Evolutionary conservation across 2,113 vertebrate species (phyloP).

Genomic region (Proterorhinus semilunaris): DNA sequence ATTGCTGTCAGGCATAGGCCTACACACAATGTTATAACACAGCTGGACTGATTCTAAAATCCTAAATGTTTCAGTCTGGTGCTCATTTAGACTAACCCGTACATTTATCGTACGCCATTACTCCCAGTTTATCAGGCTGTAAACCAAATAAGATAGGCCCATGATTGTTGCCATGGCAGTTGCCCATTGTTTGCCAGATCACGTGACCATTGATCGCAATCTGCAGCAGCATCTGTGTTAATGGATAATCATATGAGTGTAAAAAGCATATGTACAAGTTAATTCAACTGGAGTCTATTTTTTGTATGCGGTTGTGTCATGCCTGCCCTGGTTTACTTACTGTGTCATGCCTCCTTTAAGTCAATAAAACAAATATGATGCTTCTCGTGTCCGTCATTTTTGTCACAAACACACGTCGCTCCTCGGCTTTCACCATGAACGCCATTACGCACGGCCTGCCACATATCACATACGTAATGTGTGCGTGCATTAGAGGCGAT

Average conservation of each 20-base stretch:
- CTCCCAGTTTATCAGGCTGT: conserved; percentile 1
- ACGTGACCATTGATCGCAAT: background rate
- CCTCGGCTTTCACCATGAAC: background rate
- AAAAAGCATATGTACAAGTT: no score
- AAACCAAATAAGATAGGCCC: conserved; percentile 7
- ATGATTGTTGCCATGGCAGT: background rate
- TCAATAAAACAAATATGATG: no score
- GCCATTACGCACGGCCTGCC: background rate
- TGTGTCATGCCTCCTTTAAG: no score
- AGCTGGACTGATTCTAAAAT: background rate
- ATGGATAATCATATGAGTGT: background rate
- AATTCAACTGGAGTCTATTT: no score
- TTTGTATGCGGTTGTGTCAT: no score
- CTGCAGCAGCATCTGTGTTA: conserved; percentile 1
- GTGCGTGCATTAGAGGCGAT: conserved; percentile 27
- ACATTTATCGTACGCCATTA: background rate
- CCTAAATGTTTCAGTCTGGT: no score
- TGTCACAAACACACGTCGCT: background rate
- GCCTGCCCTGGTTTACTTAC: no score
- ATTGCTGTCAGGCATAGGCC: no score
- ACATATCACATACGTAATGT: background rate
- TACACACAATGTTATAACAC: background rate
- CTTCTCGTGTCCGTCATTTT: no score
- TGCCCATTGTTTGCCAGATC: background rate
- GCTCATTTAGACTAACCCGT: no score